These are phyloP conservation scores for Lethenteron reissneri DNA, from an alignment of 2,113 vertebrate genomes.

Conservation along the genomic window DNA sequence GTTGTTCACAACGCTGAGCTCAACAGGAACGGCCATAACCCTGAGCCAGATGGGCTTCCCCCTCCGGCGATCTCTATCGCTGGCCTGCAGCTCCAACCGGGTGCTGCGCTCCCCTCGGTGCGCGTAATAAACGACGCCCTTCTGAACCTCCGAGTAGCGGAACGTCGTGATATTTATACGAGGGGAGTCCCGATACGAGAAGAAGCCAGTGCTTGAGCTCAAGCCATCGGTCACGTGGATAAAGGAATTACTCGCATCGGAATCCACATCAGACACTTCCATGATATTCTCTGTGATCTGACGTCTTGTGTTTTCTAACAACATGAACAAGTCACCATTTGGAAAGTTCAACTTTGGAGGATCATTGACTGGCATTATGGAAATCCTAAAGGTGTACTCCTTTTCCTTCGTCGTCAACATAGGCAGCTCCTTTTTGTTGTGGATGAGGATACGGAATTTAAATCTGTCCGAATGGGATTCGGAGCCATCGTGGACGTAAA, in stretches of 20 bases:
- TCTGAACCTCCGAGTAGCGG: constrained; percentile 31
- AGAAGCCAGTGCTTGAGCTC: constrained; percentile 46
- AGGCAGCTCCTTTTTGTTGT: too few species aligned
- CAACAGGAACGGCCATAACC: too few species aligned
- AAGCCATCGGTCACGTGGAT: constrained; percentile 48
- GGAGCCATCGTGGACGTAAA: constrained; percentile 57
- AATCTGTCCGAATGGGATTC: constrained; percentile 17
- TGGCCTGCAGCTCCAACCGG: too few species aligned
- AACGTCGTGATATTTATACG: constrained; percentile 35
- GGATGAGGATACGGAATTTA: too few species aligned
- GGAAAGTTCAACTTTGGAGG: constrained; percentile 45
- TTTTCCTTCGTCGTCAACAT: constrained; percentile 14
- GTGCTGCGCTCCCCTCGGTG: constrained; percentile 18
- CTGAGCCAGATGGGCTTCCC: too few species aligned
- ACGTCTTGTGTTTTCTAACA: constrained; percentile 56
- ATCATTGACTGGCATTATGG: constrained; percentile 45
- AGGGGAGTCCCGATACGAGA: constrained; percentile 36
- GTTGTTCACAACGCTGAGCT: too few species aligned
- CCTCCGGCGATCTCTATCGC: too few species aligned
- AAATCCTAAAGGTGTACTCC: constrained; percentile 34
- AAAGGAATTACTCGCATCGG: constrained; percentile 28
- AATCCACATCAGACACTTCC: constrained; percentile 32
- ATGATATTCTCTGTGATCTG: constrained; percentile 25
- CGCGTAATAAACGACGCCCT: constrained; percentile 36
- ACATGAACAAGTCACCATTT: constrained; percentile 39